Evolutionary conservation across 2,888 invertebrate species (phyloP), one percentile per base, ranked within the genome.

Genomic region (Volucella inflata): DNA sequence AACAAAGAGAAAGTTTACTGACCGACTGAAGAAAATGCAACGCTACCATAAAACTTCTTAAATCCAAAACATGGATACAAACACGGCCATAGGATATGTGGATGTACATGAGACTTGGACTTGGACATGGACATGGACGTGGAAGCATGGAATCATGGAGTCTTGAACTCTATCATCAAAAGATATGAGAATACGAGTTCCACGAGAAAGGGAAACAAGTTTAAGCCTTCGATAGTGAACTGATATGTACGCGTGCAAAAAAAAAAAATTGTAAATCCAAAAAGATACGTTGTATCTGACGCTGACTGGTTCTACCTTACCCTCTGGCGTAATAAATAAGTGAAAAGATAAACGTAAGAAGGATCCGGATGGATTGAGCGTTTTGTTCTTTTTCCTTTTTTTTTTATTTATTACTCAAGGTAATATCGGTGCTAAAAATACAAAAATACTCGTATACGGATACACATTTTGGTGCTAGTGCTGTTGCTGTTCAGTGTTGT

Each of bases 1-100:
- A 76, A 80, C 80, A 85, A 85, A 85, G 80, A 46, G 65, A 76
- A 76, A 85, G 85, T 85, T 80, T 81, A 85, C 80, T 85, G 85
- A 85, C 85, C 85, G 80, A 85, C 85, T 80, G 76, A 74, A 65
- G 21, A 44, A 21, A 21, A 21, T 21, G 21, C 51, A 60, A 62
- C 76, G 80, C 72, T 72, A 40, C 60, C 72, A 78, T 76, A 67
- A 80, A 72, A 79, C 46, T 48, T 44, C 11, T 76, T n/a, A 62
- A 67, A 75, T 50, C 59, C 53, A 78, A 74, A 82, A 82, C 82
- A 83, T 55, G 30, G 16, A 67, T 36, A 16, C 21, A 50, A 16
- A 14, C 36, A 3, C 36, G 17, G 38, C n/a, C 21, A 14, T 14
- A 8, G 9, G 3, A 2, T 21, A 21, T 2, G 0, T 21, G 2